phyloP scores from a whole-genome alignment of 2,113 vertebrate genomes.

The Cyprinodon brontotheroides region DNA sequence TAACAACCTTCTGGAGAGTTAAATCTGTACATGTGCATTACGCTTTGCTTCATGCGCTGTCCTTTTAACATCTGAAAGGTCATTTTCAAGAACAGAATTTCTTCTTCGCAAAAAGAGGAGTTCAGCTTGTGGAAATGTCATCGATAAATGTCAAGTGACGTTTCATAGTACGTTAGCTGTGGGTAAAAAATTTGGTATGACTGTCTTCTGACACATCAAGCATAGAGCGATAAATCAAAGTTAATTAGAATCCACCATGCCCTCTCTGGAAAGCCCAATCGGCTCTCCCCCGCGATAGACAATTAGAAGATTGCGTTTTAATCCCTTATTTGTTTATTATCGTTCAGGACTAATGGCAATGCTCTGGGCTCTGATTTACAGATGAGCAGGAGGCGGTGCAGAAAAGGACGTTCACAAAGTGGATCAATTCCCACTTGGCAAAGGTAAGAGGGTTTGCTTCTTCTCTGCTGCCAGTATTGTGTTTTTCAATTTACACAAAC shows the following conservation, averaged over 20 bases:
- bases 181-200: constrained; percentile 23
- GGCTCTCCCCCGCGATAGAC: constrained; percentile 47
- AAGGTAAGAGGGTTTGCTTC: constrained; percentile 84
- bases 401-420: constrained; percentile 98
- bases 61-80: constrained; percentile 51
- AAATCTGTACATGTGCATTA: constrained; percentile 2
- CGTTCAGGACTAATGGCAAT: constrained; percentile 49
- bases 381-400: constrained; percentile 98
- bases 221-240: constrained; percentile 40
- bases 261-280: constrained; percentile 29
- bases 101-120: constrained; percentile 26
- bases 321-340: constrained; percentile 57
- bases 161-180: constrained; percentile 16
- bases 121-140: constrained; percentile 57
- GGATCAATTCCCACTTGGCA: constrained; percentile 98
- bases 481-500: constrained; percentile 15
- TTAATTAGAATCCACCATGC: constrained; percentile 46
- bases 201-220: constrained; percentile 22
- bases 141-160: constrained; percentile 69
- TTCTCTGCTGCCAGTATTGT: constrained; percentile 59
- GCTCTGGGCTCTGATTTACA: constrained; percentile 75
- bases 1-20: constrained; percentile 12
- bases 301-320: constrained; percentile 57
- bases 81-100: constrained; percentile 47
- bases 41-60: constrained; percentile 2